A percentile compares a stretch with the other conserved stretches of the same genome.
Conservation (phyloP, 2,888 invertebrate genomes). For the Erebia palarica region DNA sequence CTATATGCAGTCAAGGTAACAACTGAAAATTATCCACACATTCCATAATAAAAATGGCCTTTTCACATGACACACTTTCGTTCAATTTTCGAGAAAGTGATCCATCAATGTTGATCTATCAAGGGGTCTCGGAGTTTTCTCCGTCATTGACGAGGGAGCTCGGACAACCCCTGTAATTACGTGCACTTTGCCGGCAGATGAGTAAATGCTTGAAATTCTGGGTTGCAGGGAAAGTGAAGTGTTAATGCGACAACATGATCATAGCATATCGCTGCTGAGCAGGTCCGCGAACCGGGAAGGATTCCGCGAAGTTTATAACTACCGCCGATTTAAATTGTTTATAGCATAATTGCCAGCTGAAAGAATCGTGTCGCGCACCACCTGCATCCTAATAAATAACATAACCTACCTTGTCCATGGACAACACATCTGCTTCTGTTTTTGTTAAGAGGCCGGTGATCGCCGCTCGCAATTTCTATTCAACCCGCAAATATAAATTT, state of each 20-base stretch:
- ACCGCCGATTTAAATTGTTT: conserved; percentile 49
- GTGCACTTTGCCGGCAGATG: conserved; percentile 73
- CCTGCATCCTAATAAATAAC: conserved; percentile 18
- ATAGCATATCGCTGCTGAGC: conserved; percentile 64
- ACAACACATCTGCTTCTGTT: conserved; percentile 58
- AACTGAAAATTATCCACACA: conserved; percentile 52
- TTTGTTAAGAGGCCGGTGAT: too few species aligned
- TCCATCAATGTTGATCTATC: conserved; percentile 75
- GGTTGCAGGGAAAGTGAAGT: conserved; percentile 78
- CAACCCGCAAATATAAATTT: too few species aligned
- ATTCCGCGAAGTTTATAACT: conserved; percentile 57
- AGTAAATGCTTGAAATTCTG: conserved; percentile 79
- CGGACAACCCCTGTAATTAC: conserved; percentile 72
- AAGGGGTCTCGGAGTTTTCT: conserved; percentile 66
- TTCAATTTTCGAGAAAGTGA: conserved; percentile 79
- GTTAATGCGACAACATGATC: conserved; percentile 78
- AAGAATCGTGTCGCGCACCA: conserved; percentile 1
- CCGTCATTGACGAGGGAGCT: conserved; percentile 57
- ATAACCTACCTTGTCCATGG: conserved; percentile 22
- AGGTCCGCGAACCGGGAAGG: conserved; percentile 62
- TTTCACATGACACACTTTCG: conserved; percentile 76
- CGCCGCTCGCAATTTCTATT: too few species aligned
- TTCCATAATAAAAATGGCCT: conserved; percentile 63
- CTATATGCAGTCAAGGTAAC: conserved; percentile 8
- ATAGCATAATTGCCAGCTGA: conserved; percentile 13